Conservation (phyloP, 2,113 vertebrate genomes). For the Cebus imitator region DNA sequence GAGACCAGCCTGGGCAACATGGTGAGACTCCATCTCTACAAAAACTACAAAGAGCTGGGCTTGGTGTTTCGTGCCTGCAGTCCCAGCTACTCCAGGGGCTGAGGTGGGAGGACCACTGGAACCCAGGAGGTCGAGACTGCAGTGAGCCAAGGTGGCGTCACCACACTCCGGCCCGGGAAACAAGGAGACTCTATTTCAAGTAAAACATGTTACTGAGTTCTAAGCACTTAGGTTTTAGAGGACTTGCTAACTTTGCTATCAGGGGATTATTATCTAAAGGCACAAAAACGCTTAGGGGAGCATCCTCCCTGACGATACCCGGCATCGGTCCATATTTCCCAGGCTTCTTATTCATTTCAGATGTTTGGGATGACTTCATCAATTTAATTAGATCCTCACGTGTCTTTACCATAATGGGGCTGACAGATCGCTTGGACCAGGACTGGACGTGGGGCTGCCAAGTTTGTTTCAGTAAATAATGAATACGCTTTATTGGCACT, state of each 20-base stretch:
- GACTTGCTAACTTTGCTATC: fast-evolving
- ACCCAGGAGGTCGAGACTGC: no score
- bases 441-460: not conserved
- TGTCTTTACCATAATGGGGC: not conserved
- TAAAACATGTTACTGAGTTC: not conserved
- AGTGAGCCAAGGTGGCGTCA: no score
- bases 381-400: fast-evolving
- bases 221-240: not conserved
- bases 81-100: no score
- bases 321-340: fast-evolving
- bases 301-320: fast-evolving
- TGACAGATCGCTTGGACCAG: not conserved
- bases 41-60: no score
- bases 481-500: not conserved
- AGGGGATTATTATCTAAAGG: fast-evolving
- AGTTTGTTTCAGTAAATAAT: not conserved
- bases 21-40: no score
- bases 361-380: not conserved
- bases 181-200: no score
- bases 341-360: no score
- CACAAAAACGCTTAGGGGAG: no score
- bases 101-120: no score
- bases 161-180: no score
- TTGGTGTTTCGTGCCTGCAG: no score
- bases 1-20: no score